A percentile compares a stretch with the other conserved stretches of the same genome.
Conservation (phyloP, 2,888 invertebrate genomes). For the Frankliniella fusca region DNA sequence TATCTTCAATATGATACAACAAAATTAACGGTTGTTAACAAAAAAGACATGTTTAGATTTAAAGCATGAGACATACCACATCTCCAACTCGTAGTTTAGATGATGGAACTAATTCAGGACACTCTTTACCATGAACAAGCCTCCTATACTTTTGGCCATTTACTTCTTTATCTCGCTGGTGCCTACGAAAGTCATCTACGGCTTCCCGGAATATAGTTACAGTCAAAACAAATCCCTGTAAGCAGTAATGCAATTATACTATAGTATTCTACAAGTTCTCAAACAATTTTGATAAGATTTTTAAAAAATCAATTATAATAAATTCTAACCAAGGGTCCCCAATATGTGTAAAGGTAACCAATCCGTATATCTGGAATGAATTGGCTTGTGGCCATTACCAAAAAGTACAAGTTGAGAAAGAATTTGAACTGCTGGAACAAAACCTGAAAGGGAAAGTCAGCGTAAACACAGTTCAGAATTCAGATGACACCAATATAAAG, state of each 20-base stretch:
- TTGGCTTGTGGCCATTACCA: constrained; percentile 96
- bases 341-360: constrained; percentile 97
- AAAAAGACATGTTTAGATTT: not conserved
- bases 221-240: constrained; percentile 83
- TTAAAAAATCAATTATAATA: constrained; percentile 29
- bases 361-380: constrained; percentile 95
- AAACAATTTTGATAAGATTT: constrained; percentile 1
- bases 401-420: constrained; percentile 96
- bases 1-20: constrained; percentile 45
- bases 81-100: constrained; percentile 76
- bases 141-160: constrained; percentile 91
- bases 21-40: not conserved
- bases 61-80: constrained; percentile 48
- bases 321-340: constrained; percentile 82
- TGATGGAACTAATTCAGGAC: constrained; percentile 73
- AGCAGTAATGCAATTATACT: constrained; percentile 36
- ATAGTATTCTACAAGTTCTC: constrained; percentile 5
- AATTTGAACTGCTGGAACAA: constrained; percentile 98
- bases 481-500: not conserved
- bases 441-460: constrained; percentile 56
- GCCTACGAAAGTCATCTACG: constrained; percentile 90
- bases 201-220: constrained; percentile 96
- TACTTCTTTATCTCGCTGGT: constrained; percentile 91
- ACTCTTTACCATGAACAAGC: constrained; percentile 59
- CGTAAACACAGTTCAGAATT: not conserved